phyloP scores from a whole-genome alignment of 2,797 vertebrate species.

The Poecilia gillii region DNA sequence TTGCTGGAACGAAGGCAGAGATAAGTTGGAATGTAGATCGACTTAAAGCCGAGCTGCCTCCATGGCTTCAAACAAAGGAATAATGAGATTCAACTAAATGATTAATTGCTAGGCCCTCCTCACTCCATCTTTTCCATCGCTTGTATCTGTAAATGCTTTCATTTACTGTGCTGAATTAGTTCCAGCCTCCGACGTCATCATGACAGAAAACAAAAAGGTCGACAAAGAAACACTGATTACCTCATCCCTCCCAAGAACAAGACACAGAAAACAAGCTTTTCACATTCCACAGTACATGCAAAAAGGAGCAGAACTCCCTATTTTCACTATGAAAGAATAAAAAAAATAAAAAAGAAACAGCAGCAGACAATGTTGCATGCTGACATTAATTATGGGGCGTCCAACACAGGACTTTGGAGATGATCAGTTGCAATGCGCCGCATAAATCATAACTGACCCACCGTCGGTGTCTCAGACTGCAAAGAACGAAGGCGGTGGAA shows the following conservation, averaged over 20 bases:
- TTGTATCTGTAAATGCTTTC: slow-evolving; percentile 36
- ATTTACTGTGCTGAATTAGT: slow-evolving; percentile 42
- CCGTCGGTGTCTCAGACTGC: slow-evolving; percentile 16
- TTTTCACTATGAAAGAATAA: neutral
- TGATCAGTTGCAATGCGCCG: slow-evolving; percentile 19
- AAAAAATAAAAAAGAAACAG: slow-evolving; percentile 7
- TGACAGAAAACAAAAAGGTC: neutral
- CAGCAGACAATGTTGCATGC: slow-evolving; percentile 1
- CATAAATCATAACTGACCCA: slow-evolving; percentile 33
- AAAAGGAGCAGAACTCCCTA: neutral
- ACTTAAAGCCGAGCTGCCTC: slow-evolving; percentile 47
- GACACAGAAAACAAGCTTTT: slow-evolving; percentile 10
- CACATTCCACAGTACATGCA: neutral
- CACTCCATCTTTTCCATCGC: slow-evolving; percentile 34
- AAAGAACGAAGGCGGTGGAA: slow-evolving; percentile 28
- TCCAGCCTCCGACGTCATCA: slow-evolving; percentile 33
- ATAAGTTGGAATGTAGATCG: slow-evolving; percentile 48
- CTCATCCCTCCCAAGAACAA: slow-evolving; percentile 13
- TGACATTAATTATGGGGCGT: slow-evolving; percentile 4
- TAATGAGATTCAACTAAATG: slow-evolving; percentile 53
- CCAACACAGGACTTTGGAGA: slow-evolving; percentile 19
- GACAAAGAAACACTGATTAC: slow-evolving; percentile 19
- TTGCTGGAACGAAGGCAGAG: slow-evolving; percentile 53
- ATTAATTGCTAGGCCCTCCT: slow-evolving; percentile 50
- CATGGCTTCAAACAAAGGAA: slow-evolving; percentile 53